A percentile compares a stretch with the other conserved stretches of the same genome.
Evolutionary conservation across 2,113 vertebrate genomes (phyloP).

Genomic region (Ciconia boyciana): DNA sequence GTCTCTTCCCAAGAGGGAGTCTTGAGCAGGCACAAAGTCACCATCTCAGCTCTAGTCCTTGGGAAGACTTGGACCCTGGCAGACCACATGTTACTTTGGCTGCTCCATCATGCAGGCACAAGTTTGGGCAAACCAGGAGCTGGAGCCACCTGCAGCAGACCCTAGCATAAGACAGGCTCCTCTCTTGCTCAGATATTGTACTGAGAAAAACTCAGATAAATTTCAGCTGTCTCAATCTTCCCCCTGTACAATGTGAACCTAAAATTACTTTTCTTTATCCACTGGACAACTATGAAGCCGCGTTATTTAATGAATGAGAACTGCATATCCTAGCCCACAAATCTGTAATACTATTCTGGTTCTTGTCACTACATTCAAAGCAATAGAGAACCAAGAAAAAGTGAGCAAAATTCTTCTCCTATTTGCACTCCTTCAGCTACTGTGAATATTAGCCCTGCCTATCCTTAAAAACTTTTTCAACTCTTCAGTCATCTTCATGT

Average conservation of each 20-base stretch:
- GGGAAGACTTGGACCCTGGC: not conserved
- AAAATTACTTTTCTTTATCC: not conserved
- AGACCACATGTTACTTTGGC: not conserved
- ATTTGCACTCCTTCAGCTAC: not conserved
- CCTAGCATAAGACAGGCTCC: not conserved
- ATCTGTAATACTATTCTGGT: not conserved
- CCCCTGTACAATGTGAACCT: rapidly evolving
- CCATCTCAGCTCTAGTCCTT: not conserved
- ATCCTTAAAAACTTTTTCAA: not conserved
- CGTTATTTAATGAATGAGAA: not conserved
- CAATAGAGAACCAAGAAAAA: not conserved
- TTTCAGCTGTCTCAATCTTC: not conserved
- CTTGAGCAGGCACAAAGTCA: not conserved
- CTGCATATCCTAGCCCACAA: not conserved
- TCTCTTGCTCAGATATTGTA: not conserved
- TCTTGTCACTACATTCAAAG: not conserved
- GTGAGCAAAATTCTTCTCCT: not conserved
- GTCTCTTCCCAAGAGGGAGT: not conserved
- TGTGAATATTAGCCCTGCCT: not conserved
- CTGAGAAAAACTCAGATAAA: not conserved
- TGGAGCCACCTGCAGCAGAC: not conserved
- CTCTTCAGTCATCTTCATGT: not conserved
- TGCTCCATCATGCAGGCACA: not conserved
- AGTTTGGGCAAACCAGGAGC: not conserved
- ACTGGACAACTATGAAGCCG: not conserved